Base-by-base conservation (phyloP, 92 coral and sea anemone genomes). In the Chrysogorgia sp. region DNA sequence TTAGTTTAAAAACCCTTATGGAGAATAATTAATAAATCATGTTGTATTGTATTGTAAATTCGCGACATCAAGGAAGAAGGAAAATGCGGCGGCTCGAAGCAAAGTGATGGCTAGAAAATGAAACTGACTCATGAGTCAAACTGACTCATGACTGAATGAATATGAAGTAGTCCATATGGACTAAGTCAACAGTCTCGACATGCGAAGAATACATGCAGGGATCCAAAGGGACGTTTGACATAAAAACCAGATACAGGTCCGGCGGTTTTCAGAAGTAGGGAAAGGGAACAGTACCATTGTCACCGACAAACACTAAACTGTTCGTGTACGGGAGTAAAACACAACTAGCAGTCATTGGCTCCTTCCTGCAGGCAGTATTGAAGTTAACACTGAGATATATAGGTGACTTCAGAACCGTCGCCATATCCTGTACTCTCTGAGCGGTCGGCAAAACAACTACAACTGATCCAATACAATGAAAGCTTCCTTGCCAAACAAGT, bases 181-280 rank as follows among this genome's bases (percentile, higher is more conserved):
- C 12, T 56, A 10, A 9, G 62, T 61, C 13, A 25, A 61, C 40
- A 61, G 29, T 35, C 67, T 61, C 20, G 21, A 13, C 17, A 25
- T 20, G 67, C 59, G 59, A 37, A 70, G 21, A 20, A 61, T 21
- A 6, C 67, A 52, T n/a, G 34, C 74, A 20, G 74, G 74, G 52
- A 66, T 50, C 50, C 74, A 66, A 66, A 66, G 41, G 74, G 41
- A 66, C 34, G 23, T 66, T 35, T 66, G 74, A 50, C 49, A 66
- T 40, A 40, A 63, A 33, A 26, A 20, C 1, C 64, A 58, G n/a
- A n/a, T n/a, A n/a, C n/a, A n/a, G n/a, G 29, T 58, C 23, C 64
- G 22, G 64, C 29, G 23, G 64, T 24, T 58, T 58, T 31, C 14
- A 2, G 40, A 61, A 61, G 67, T 21, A 31, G 40, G 40, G 17